Conservation (phyloP, 2,113 vertebrate species). For the Podarcis cretensis region DNA sequence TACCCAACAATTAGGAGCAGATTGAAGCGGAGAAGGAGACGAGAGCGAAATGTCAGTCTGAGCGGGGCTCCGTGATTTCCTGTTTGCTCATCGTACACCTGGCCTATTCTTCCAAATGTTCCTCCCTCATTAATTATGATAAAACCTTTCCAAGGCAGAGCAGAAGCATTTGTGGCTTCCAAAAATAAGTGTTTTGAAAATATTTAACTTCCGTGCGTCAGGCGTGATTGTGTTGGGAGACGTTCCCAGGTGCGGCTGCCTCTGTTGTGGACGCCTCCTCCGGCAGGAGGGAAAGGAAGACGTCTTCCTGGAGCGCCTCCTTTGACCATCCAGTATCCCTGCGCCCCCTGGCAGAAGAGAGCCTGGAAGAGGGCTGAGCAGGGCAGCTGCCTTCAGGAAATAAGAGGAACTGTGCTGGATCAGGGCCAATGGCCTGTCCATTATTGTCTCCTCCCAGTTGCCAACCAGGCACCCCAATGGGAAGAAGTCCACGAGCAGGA, state of each 20-base stretch:
- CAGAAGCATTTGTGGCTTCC: background rate
- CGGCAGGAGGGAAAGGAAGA: no score
- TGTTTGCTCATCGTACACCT: rapidly evolving
- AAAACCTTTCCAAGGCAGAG: background rate
- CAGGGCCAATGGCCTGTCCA: no score
- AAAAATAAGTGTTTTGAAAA: background rate
- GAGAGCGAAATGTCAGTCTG: rapidly evolving
- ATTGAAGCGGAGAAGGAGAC: background rate
- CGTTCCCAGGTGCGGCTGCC: background rate
- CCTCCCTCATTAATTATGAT: rapidly evolving
- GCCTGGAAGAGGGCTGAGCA: no score
- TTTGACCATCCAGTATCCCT: no score
- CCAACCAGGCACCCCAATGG: no score
- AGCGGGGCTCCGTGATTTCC: background rate
- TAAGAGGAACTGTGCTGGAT: no score
- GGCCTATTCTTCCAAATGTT: rapidly evolving
- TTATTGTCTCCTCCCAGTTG: no score
- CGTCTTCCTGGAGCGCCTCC: no score
- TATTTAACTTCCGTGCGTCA: background rate
- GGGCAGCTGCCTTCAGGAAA: no score
- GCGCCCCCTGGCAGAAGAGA: no score
- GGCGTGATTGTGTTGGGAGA: background rate
- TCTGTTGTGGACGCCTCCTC: background rate
- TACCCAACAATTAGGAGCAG: background rate
- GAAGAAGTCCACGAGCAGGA: no score